Evolutionary conservation across 2,888 invertebrate species (phyloP).

Genomic region (Chironomus riparius): DNA sequence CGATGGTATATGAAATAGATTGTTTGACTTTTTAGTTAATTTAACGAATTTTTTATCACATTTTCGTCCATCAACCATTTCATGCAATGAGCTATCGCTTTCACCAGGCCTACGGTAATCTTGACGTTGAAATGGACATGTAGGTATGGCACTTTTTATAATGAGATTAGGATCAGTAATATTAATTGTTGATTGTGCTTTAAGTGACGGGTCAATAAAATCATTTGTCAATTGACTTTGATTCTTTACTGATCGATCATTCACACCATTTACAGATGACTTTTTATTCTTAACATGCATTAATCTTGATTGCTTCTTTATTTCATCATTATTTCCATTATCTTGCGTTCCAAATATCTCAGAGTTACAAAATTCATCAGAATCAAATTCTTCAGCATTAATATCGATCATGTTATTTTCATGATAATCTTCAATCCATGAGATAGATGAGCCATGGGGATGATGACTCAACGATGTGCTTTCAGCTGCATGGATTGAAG

Average conservation of each 20-base stretch:
- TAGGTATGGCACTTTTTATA: slow-evolving; percentile 35
- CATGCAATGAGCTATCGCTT: slow-evolving; percentile 28
- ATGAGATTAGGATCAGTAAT: not conserved
- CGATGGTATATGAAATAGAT: slow-evolving; percentile 22
- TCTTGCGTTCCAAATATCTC: not conserved
- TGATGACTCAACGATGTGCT: not conserved
- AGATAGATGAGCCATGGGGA: not conserved
- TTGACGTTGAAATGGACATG: slow-evolving; percentile 38
- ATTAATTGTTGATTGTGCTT: not conserved
- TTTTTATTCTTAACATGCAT: no score
- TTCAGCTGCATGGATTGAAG: not conserved
- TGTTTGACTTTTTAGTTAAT: slow-evolving; percentile 6
- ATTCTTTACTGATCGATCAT: not conserved
- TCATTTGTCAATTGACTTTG: no score
- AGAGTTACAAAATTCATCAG: slow-evolving; percentile 4
- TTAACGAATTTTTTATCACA: slow-evolving; percentile 13
- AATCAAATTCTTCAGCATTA: not conserved
- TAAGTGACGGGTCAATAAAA: not conserved
- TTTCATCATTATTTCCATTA: not conserved
- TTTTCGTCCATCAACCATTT: not conserved
- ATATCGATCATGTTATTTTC: slow-evolving; percentile 7
- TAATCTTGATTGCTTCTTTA: not conserved
- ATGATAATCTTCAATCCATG: not conserved
- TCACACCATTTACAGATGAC: not conserved
- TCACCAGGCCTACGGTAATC: slow-evolving; percentile 33